Percentiles rank a stretch among this genome's conserved stretches.
Conservation (phyloP, 2,113 vertebrate species). For the Tetrao urogallus region DNA sequence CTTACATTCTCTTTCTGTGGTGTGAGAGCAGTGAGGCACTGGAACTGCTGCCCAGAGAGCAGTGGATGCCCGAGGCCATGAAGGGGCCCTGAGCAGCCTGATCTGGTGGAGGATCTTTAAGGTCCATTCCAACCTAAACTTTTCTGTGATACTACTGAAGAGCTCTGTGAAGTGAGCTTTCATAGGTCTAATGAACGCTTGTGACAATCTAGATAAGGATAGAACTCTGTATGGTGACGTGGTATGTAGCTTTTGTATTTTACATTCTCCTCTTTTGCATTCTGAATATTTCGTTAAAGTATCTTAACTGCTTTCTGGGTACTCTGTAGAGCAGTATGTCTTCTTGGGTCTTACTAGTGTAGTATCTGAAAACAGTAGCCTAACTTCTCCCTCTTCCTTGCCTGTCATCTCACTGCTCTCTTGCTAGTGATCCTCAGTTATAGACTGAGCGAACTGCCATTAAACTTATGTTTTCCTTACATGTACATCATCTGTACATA, state of each 20-base stretch:
- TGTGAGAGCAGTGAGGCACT: too few species aligned
- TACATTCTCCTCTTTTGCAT: background rate
- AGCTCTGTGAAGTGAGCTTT: background rate
- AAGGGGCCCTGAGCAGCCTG: too few species aligned
- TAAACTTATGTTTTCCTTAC: background rate
- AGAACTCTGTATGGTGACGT: fast-evolving
- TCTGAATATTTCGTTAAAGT: background rate
- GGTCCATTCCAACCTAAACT: too few species aligned
- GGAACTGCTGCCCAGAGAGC: too few species aligned
- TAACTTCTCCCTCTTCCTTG: background rate
- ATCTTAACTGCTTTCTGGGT: background rate
- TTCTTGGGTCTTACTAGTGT: background rate
- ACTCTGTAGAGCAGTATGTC: fast-evolving
- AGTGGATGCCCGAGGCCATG: too few species aligned
- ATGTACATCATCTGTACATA: background rate
- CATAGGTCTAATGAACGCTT: background rate
- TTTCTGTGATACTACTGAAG: background rate
- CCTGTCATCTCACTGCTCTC: background rate
- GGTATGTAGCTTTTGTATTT: background rate
- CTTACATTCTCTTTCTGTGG: fast-evolving
- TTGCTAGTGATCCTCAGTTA: background rate
- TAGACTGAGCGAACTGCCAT: background rate
- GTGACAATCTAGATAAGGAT: fast-evolving
- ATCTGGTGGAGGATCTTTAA: too few species aligned
- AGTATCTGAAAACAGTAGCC: fast-evolving